Percentiles rank a stretch among this genome's conserved stretches.
phyloP scores from a whole-genome alignment of 1,140 invertebrate species.

The Atta texana region DNA sequence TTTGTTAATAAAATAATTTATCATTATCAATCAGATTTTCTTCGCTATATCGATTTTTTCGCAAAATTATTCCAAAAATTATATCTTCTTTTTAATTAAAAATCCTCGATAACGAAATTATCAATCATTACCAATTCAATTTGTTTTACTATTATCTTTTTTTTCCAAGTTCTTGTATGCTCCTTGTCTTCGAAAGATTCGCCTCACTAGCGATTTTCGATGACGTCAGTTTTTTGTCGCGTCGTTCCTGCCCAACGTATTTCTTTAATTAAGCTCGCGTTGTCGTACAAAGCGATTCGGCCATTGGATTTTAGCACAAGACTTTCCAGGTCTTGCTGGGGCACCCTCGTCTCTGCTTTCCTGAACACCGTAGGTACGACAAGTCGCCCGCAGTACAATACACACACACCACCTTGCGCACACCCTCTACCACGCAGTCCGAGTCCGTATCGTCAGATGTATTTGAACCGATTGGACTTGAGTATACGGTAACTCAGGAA shows the following conservation, averaged over 20 bases:
- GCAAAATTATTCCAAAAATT: background rate
- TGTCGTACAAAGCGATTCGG: background rate
- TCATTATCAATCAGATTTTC: background rate
- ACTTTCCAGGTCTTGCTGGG: constrained; percentile 84
- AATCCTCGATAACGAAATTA: background rate
- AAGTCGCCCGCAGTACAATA: constrained; percentile 65
- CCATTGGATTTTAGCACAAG: constrained; percentile 75
- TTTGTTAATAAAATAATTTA: background rate
- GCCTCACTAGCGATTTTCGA: constrained; percentile 64
- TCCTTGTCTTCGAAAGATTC: constrained; percentile 57
- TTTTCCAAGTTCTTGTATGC: background rate
- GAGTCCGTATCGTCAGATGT: constrained; percentile 86
- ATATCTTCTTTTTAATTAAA: background rate
- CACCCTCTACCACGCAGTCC: constrained; percentile 80
- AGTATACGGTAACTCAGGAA: constrained; percentile 86
- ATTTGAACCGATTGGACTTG: constrained; percentile 86
- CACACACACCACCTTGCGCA: constrained; percentile 69
- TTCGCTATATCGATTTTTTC: background rate
- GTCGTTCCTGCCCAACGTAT: background rate
- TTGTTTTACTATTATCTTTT: constrained; percentile 8
- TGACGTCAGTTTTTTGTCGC: background rate
- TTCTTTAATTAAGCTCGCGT: constrained; percentile 8
- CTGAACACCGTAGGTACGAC: constrained; percentile 69
- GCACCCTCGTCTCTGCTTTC: constrained; percentile 27
- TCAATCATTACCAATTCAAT: constrained; percentile 21